These are phyloP conservation scores for Epinephelus malabaricus DNA, from an alignment of 2,797 vertebrate genomes.

Conservation along the genomic window DNA sequence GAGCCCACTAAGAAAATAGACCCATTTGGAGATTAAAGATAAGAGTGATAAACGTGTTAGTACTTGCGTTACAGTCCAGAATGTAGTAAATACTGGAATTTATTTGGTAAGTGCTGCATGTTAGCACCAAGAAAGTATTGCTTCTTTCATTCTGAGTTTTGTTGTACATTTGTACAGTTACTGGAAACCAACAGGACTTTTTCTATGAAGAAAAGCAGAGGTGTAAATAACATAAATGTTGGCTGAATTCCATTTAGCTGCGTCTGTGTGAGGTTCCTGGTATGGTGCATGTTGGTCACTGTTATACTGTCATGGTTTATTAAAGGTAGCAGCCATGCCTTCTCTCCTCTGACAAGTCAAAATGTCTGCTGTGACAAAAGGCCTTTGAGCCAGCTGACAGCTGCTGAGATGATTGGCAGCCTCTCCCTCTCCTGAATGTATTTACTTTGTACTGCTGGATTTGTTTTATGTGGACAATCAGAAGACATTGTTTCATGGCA, in stretches of 20 bases:
- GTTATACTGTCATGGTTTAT: not conserved
- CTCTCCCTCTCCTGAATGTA: too few species aligned
- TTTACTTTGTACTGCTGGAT: not conserved
- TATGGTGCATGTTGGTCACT: not conserved
- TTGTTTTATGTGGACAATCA: not conserved
- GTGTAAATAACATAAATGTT: not conserved
- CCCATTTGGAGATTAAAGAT: too few species aligned
- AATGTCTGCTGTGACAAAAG: not conserved
- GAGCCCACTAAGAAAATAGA: not conserved
- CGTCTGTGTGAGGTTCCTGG: not conserved
- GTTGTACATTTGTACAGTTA: not conserved
- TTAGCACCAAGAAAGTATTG: not conserved
- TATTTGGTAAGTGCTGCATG: not conserved
- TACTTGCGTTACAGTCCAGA: not conserved
- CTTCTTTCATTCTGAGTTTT: not conserved
- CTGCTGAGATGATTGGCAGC: not conserved
- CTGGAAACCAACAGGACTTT: not conserved
- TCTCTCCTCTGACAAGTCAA: not conserved
- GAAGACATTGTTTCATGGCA: not conserved
- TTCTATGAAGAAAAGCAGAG: not conserved
- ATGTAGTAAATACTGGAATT: too few species aligned
- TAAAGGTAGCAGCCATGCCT: too few species aligned
- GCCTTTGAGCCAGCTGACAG: not conserved
- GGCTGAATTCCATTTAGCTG: not conserved
- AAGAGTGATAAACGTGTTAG: not conserved